Percentiles rank a stretch among this genome's conserved stretches.
These are phyloP conservation scores for Acleris laterana DNA, from an alignment of 2,888 invertebrate genomes.

Conservation along the genomic window DNA sequence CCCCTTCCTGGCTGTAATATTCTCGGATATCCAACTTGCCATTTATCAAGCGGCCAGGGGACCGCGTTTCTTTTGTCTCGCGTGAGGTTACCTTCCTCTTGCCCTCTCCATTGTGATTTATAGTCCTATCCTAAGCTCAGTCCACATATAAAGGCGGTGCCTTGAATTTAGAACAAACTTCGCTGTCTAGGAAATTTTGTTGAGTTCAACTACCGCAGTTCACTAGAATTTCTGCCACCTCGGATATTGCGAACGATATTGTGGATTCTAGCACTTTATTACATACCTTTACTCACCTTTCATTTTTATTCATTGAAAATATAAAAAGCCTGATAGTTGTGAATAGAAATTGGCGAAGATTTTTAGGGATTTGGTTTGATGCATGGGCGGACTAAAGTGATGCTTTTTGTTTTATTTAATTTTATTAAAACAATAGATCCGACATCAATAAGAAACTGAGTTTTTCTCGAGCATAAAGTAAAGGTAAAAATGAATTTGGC, in stretches of 20 bases:
- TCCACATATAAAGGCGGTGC: conserved; percentile 19
- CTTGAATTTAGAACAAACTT: conserved; percentile 30
- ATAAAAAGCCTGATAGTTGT: too few relatives aligned
- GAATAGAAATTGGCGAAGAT: too few relatives aligned
- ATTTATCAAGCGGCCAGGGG: conserved; percentile 56
- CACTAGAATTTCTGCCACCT: neutral
- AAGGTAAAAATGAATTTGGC: too few relatives aligned
- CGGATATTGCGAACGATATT: too few relatives aligned
- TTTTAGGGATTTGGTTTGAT: too few relatives aligned
- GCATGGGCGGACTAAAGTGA: too few relatives aligned
- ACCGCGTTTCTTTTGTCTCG: conserved; percentile 58
- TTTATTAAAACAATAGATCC: too few relatives aligned
- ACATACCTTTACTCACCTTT: too few relatives aligned
- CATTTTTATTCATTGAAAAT: too few relatives aligned
- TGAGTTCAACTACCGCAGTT: conserved; percentile 9
- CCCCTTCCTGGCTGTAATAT: conserved; percentile 47
- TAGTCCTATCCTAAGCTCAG: conserved; percentile 40
- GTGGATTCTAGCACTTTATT: neutral
- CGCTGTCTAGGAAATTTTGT: conserved; percentile 16
- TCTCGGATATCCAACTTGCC: conserved; percentile 47
- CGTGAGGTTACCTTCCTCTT: conserved; percentile 50
- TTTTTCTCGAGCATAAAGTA: too few relatives aligned
- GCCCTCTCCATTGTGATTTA: conserved; percentile 61
- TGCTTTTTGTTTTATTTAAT: too few relatives aligned
- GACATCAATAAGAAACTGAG: too few relatives aligned